Conservation (phyloP, 2,888 invertebrate genomes). For the Orgyia antiqua region DNA sequence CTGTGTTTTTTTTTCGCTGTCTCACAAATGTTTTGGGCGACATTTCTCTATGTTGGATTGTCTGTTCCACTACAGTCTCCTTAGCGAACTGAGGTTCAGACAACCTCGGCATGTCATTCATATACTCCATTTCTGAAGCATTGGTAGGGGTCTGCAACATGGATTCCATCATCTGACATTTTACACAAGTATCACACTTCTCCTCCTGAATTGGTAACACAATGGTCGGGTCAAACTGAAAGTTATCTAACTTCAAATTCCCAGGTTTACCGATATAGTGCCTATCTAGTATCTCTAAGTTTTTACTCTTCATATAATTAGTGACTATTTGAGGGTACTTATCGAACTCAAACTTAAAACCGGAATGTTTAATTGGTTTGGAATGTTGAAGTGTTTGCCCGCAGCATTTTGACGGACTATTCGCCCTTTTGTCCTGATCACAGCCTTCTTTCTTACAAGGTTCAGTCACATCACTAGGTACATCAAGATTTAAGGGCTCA, state of each 20-base stretch:
- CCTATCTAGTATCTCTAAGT: slow-evolving; percentile 80
- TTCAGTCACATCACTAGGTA: slow-evolving; percentile 29
- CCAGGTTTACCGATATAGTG: slow-evolving; percentile 78
- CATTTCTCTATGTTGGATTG: slow-evolving; percentile 27
- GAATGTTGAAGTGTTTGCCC: slow-evolving; percentile 75
- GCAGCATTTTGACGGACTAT: slow-evolving; percentile 66
- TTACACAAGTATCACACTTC: slow-evolving; percentile 74
- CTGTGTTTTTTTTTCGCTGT: slow-evolving; percentile 59
- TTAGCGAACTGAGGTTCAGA: slow-evolving; percentile 62
- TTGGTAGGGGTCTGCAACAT: slow-evolving; percentile 87
- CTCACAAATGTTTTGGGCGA: slow-evolving; percentile 65
- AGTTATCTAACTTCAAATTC: slow-evolving; percentile 72
- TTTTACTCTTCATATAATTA: slow-evolving; percentile 87
- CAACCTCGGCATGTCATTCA: slow-evolving; percentile 63
- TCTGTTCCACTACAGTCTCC: slow-evolving; percentile 41
- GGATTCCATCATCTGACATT: slow-evolving; percentile 74
- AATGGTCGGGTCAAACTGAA: slow-evolving; percentile 69
- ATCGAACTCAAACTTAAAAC: slow-evolving; percentile 85
- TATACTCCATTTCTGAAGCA: slow-evolving; percentile 83
- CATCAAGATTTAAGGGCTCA: slow-evolving; percentile 37
- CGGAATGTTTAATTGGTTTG: slow-evolving; percentile 81
- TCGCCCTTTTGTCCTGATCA: slow-evolving; percentile 36
- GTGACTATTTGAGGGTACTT: slow-evolving; percentile 86
- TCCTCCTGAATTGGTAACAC: slow-evolving; percentile 66
- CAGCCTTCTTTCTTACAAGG: slow-evolving; percentile 36